Evolutionary conservation across 2,797 vertebrate species (phyloP), one percentile per base, ranked within the genome.

Genomic region (Characodon lateralis): DNA sequence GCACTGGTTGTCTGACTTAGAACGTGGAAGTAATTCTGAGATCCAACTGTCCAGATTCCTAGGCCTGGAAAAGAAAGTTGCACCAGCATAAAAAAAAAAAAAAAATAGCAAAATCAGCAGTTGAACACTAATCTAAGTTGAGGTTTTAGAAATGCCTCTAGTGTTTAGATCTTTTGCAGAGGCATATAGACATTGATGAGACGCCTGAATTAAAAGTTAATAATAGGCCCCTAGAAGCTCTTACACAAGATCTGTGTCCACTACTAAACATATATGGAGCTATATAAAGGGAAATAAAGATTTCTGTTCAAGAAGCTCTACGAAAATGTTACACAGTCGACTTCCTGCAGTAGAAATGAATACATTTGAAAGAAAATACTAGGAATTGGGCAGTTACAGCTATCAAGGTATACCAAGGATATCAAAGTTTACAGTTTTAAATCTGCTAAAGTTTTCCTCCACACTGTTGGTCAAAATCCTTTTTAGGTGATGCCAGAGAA

Each of bases 201-300:
- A 95, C 93, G 89, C 91, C 89, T 93, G 94, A 95, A 96, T 97
- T 96, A 96, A 96, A 97, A 96, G 96, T 96, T 97, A 96, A 97
- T 96, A 93, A 93, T 88, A 92, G 91, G 93, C 94, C 88, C 89
- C 87, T 85, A 91, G 88, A 89, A 83, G 82, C 78, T 86, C 81
- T 87, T 85, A 87, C 79, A 78, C 10, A 72, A 73, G 80, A 82
- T 71, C 81, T 79, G 77, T 81, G 83, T 88, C 84, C 72, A 76
- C 61, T 48, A 69, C 89, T 83, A 79, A 85, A 83, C 83, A 89
- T 90, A 87, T 79, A 92, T 53, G 9, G 7, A 39, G 31, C 22
- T 20, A 63, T 22, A 20, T 22, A 39, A 65, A 65, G 20, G 35
- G 20, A 24, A 66, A 66, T 10, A 8, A 41, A 41, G 35, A 41